A percentile compares a stretch with the other conserved stretches of the same genome.
phyloP scores from a whole-genome alignment of 2,113 vertebrate species.

The Gymnogyps californianus region DNA sequence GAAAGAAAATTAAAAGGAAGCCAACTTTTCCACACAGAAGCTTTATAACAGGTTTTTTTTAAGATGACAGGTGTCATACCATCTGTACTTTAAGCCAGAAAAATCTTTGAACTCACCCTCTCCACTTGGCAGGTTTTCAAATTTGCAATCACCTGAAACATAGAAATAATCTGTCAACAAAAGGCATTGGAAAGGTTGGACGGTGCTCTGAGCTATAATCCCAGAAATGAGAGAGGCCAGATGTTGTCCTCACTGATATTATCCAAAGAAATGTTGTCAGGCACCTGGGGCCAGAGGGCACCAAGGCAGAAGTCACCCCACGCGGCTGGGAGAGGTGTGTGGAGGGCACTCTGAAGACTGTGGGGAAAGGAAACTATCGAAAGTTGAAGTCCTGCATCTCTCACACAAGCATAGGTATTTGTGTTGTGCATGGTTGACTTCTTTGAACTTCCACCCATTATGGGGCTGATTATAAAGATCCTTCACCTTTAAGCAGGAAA shows the following conservation, averaged over 20 bases:
- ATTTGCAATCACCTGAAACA: neutral
- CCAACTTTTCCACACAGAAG: neutral
- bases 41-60: neutral
- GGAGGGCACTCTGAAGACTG: neutral
- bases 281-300: neutral
- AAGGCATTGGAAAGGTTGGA: neutral
- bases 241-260: neutral
- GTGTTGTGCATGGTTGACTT: neutral
- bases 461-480: neutral
- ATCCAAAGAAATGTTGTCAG: neutral
- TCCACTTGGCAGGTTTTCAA: neutral
- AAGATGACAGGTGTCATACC: neutral
- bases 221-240: neutral
- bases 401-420: neutral
- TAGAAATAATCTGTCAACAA: neutral
- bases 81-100: neutral
- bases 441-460: neutral
- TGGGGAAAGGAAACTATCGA: neutral
- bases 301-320: neutral
- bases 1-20: neutral
- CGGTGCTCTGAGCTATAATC: neutral
- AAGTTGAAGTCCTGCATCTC: neutral
- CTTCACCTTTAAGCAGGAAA: neutral
- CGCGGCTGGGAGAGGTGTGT: rapidly evolving
- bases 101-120: neutral